phyloP scores from a whole-genome alignment of 2,113 vertebrate genomes.

The Cnemophilus loriae region DNA sequence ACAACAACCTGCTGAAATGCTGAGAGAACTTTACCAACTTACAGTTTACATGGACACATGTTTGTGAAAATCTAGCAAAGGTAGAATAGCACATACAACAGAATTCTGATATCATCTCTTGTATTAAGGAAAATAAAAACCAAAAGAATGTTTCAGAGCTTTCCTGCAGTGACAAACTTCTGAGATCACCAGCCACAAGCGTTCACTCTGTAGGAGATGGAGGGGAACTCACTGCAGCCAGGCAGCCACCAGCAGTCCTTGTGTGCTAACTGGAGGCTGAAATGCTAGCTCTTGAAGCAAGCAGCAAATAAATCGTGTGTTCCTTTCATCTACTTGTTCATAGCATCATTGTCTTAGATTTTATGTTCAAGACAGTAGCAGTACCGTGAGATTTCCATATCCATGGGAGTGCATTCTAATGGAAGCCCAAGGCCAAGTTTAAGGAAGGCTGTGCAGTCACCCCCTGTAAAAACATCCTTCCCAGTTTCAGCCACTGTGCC shows the following conservation, averaged over 20 bases:
- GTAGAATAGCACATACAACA: not conserved
- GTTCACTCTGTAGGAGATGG: not conserved
- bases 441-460: not conserved
- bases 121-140: not conserved
- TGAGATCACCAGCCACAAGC: not conserved
- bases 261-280: not conserved
- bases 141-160: not conserved
- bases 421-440: not conserved
- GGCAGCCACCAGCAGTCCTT: not conserved
- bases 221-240: not conserved
- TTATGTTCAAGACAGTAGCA: not conserved
- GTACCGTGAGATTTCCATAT: not conserved
- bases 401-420: not conserved
- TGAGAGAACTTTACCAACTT: not conserved
- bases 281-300: not conserved
- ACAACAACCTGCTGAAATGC: not conserved
- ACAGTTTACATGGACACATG: fast-evolving
- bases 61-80: not conserved
- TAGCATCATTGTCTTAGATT: not conserved
- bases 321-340: not conserved
- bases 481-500: not conserved
- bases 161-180: not conserved
- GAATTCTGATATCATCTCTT: not conserved
- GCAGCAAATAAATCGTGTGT: not conserved
- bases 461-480: not conserved